Evolutionary conservation across 2,797 vertebrate genomes (phyloP), one percentile per base, ranked within the genome.

Genomic region (Pitangus sulphuratus): DNA sequence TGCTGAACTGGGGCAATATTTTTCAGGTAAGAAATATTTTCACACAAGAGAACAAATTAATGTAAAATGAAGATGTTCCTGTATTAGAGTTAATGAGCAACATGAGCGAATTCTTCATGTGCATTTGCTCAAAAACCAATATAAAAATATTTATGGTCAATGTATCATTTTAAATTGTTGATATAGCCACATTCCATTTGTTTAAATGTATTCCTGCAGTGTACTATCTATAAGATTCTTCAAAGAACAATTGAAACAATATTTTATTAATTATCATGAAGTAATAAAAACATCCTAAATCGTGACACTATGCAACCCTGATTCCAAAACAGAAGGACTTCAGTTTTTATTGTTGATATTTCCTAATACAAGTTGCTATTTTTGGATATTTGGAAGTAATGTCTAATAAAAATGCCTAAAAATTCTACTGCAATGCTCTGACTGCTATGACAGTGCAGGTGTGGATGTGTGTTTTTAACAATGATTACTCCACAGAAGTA

Each of bases 11-110:
- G 14, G 18, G 22, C 61, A 83, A 24, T 60, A 77, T 44, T 72
- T 77, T 84, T 31, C 25, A 21, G 40, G 21, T 48, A 65, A 93
- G 65, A 94, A 94, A 93, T 76, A 62, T 77, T 95, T 89, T 81
- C 79, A 97, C 54, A 87, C 5, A 84, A 83, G 75, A 66, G 15
- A 94, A 72, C 2, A 26, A 83, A 69, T 57, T 57, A 54, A 77
- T 61, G 39, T 64, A 86, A 90, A 95, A 95, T 58, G 48, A 94
- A 96, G 61, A 89, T 78, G 11, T 84, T 92, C 24, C 56, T 87
- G 9, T 68, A 91, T 91, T 85, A 77, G 37, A 83, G 58, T 33
- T 53, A 80, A 93, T 87, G 62, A 96, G 69, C 39, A 86, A 84
- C 40, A 26, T 45, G 15, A 70, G 56, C 40, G 24, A 90, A 70